Evolutionary conservation across 2,888 invertebrate species (phyloP).

Genomic region (Patella depressa): DNA sequence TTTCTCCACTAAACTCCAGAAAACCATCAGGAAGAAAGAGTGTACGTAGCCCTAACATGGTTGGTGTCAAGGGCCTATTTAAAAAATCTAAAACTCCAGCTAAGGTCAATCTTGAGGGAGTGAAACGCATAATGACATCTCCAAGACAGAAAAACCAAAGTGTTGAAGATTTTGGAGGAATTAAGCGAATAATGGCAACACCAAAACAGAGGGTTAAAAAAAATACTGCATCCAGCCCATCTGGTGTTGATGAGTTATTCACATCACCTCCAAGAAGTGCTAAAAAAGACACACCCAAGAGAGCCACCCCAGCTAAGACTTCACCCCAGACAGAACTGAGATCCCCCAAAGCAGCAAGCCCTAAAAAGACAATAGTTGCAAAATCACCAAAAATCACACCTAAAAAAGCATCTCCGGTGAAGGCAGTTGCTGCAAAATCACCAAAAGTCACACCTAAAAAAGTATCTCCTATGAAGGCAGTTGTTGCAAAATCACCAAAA

Average conservation of each 20-base stretch:
- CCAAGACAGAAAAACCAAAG: conserved; percentile 20
- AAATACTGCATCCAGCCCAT: conserved; percentile 33
- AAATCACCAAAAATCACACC: not conserved
- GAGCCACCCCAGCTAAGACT: conserved; percentile 17
- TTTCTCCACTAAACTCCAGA: conserved; percentile 61
- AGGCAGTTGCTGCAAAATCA: conserved; percentile 15
- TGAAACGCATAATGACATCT: conserved; percentile 32
- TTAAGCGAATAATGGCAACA: conserved; percentile 31
- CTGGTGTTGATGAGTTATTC: conserved; percentile 43
- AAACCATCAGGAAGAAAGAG: conserved; percentile 25
- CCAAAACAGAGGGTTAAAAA: conserved; percentile 35
- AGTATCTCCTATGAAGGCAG: conserved; percentile 16
- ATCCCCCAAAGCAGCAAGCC: conserved; percentile 40
- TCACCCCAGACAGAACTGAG: conserved; percentile 25
- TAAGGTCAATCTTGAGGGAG: conserved; percentile 19
- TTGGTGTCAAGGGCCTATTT: conserved; percentile 52
- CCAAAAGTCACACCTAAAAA: conserved; percentile 17
- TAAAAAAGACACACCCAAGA: conserved; percentile 14
- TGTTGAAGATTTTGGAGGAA: not conserved
- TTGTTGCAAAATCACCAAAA: conserved; percentile 13
- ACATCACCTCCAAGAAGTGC: conserved; percentile 18
- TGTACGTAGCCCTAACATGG: conserved; percentile 44
- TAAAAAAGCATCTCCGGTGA: conserved; percentile 18
- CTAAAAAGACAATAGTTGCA: conserved; percentile 4
- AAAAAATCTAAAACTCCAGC: conserved; percentile 26